phyloP scores from a whole-genome alignment of 2,888 invertebrate genomes.

The Lampropteryx suffumata region DNA sequence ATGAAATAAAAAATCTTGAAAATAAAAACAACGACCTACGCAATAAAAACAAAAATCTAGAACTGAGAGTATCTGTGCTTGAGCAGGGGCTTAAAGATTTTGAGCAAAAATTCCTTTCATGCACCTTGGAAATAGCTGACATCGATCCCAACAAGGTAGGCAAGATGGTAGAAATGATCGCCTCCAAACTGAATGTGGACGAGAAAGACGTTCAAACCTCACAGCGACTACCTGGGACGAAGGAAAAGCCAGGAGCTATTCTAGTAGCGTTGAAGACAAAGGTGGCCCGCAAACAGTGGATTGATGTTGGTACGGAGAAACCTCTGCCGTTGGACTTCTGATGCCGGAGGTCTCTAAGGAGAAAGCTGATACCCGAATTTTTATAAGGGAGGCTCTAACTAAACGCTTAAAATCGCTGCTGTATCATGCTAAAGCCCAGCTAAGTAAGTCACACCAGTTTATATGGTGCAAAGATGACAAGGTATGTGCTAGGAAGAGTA shows the following conservation, averaged over 20 bases:
- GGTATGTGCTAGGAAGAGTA: conserved; percentile 1
- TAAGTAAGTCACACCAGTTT: background rate
- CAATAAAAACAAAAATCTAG: conserved; percentile 12
- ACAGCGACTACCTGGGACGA: too few species aligned
- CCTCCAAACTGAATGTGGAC: too few species aligned
- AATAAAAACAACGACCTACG: background rate
- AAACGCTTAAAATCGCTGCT: background rate
- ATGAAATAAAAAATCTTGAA: conserved; percentile 7
- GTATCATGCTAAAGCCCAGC: too few species aligned
- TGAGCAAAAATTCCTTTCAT: conserved; percentile 16
- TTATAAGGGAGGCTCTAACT: conserved; percentile 10
- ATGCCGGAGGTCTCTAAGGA: conserved; percentile 26
- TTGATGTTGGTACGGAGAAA: conserved; percentile 29
- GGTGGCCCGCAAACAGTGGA: too few species aligned
- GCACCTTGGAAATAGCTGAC: conserved; percentile 12
- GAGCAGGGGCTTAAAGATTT: conserved; percentile 17
- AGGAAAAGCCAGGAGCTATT: conserved; percentile 29
- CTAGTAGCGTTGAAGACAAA: conserved; percentile 32
- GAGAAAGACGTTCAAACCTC: too few species aligned
- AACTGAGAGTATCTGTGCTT: conserved; percentile 17
- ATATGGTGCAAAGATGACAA: conserved; percentile 2
- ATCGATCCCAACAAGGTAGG: background rate
- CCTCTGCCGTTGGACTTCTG: too few species aligned
- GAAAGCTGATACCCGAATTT: conserved; percentile 2
- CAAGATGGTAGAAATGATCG: conserved; percentile 19